A percentile compares a stretch with the other conserved stretches of the same genome.
Conservation (phyloP, 2,888 invertebrate species). For the Seira musarum region DNA sequence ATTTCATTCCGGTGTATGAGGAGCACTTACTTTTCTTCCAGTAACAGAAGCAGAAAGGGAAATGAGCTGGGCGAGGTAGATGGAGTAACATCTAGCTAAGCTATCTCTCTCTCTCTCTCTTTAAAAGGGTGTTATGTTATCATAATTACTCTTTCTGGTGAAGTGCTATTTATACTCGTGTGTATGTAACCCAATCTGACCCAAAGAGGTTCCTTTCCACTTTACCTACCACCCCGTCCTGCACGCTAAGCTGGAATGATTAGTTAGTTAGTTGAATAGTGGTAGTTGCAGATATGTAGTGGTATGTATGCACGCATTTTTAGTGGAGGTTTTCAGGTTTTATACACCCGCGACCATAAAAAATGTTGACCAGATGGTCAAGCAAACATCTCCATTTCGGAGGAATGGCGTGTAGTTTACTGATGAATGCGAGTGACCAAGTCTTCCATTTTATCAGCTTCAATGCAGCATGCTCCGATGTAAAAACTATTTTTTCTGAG, state of each 20-base stretch:
- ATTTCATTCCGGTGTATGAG: not conserved
- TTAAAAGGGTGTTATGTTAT: constrained; percentile 13
- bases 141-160: not conserved
- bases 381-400: constrained; percentile 7
- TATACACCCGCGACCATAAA: not conserved
- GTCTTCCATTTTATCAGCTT: no score
- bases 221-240: not conserved
- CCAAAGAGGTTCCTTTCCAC: not conserved
- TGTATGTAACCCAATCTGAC: not conserved
- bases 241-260: no score
- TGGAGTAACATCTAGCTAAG: not conserved
- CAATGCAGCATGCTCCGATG: no score
- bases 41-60: not conserved
- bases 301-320: no score
- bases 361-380: constrained; percentile 54
- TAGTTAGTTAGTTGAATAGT: no score
- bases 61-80: not conserved
- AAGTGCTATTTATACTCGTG: not conserved
- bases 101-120: not conserved
- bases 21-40: not conserved
- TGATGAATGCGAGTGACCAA: no score
- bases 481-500: no score
- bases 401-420: no score
- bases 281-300: no score
- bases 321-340: no score